Evolutionary conservation across 2,113 vertebrate species (phyloP), one percentile per base, ranked within the genome.

Genomic region (Tragulus kanchil): DNA sequence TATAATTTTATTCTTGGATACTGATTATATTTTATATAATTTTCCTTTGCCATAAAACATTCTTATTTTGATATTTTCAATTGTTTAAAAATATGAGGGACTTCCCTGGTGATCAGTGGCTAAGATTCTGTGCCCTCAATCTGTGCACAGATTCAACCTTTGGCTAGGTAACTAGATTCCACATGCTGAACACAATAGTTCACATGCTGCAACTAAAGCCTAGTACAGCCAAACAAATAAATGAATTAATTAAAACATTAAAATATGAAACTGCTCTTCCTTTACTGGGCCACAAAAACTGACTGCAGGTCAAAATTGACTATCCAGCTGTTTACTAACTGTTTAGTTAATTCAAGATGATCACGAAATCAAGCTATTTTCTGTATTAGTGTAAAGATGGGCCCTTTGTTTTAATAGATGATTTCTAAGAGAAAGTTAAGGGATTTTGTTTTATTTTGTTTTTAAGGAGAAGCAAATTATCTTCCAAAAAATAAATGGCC

Each of bases 401-500:
- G 79, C 67, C 19, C 17, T 58, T 75, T 61, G 9, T 26, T 58
- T 45, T 64, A 65, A 54, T 54, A 17, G 31, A n/a, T 54, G 8
- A 59, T 90, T 73, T 73, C 65, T 79, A 69, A 89, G 67, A n/a
- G 52, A 89, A 88, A 85, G 12, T 4, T 25, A 3, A 31, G 8
- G 36, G 36, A 36, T 36, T 36, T 36, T 36, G 36, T 36, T 36
- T 36, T 54, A 5, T 48, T 42, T 61, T 84, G 25, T 78, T 81
- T 94, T 58, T 59, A 87, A 56, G 11, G 25, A 48, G 59, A 42
- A 90, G 17, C 17, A 69, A 64, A 8, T 93, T 96, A 86, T 90
- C 50, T 75, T 23, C 67, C 42, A 8, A 10, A 83, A 82, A 94
- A 65, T 95, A 85, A 90, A 71, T 90, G 62, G 16, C 31, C 90